Base-by-base conservation (phyloP, 2,797 vertebrate genomes). In the Gymnoscopelus microlampas region DNA sequence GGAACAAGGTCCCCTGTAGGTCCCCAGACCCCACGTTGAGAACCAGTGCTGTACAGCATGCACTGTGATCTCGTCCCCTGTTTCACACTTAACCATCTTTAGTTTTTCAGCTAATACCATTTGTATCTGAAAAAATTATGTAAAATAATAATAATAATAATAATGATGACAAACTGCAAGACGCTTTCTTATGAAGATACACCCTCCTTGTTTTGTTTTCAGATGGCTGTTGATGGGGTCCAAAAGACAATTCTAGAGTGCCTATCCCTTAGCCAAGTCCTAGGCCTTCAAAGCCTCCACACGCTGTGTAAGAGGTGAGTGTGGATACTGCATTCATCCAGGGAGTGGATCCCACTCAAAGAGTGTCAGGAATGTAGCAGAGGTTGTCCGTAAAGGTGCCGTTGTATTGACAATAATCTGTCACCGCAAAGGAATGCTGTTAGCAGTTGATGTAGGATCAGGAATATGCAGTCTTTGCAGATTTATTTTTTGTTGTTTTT, bases 301-400 rank as follows among this genome's bases (percentile, higher is more conserved):
- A 73, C 77, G 81, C 90, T 93, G 68, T 98, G 97, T 84, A 94
- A 95, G 89, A 95, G 94, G 97, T 98, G 91, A 95, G 95, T 90
- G 74, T 75, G 13, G 4, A 44, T 44, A 57, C 39, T 14, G 8
- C 24, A 10, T 13, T 49, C 23, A 50, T 14, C 15, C 24, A 29
- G 7, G 5, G 26, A 56, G 24, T 29, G 13, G 39, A 44, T 44
- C 39, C 39, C 50, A 51, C 50, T 15, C n/a, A 51, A 13, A 13
- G 50, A 13, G 50, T 51, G 50, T 51, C 50, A 51, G n/a, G 50
- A 59, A 60, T 35, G 26, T 26, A 13, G 11, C 10, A 56, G 26
- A 29, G 7, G 23, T 6, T 10, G 53, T 55, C 15, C 3, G 19
- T 9, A 55, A 15, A 55, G 10, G 53, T 55, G 53, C n/a, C n/a